Conservation (phyloP, 2,113 vertebrate species). For the Tympanuchus pallidicinctus region DNA sequence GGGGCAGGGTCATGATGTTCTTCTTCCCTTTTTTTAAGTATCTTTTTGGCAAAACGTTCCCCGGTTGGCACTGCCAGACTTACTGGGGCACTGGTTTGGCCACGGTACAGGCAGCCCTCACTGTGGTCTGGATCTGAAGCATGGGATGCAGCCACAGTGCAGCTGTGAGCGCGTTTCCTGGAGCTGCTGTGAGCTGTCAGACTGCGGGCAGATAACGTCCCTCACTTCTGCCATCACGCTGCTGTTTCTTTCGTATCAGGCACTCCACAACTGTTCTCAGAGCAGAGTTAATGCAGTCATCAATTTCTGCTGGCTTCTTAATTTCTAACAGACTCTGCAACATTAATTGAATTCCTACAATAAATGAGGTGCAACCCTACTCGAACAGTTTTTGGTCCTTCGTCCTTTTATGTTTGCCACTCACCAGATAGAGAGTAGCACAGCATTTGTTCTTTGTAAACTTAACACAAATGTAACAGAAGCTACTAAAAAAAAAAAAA, state of each 20-base stretch:
- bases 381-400: background rate
- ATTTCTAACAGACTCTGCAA: background rate
- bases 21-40: background rate
- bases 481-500: background rate
- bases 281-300: background rate
- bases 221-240: background rate
- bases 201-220: fast-evolving
- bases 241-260: background rate
- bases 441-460: background rate
- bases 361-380: fast-evolving
- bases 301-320: background rate
- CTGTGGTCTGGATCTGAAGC: fast-evolving
- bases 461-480: background rate
- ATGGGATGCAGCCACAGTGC: background rate
- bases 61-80: background rate
- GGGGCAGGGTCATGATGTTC: fast-evolving
- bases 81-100: background rate
- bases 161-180: background rate
- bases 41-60: fast-evolving
- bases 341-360: background rate
- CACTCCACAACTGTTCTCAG: background rate
- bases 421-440: background rate
- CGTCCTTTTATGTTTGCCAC: background rate
- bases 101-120: fast-evolving
- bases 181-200: background rate